Base-by-base conservation (phyloP, 2,888 invertebrate species). In the Platycnemis pennipes region DNA sequence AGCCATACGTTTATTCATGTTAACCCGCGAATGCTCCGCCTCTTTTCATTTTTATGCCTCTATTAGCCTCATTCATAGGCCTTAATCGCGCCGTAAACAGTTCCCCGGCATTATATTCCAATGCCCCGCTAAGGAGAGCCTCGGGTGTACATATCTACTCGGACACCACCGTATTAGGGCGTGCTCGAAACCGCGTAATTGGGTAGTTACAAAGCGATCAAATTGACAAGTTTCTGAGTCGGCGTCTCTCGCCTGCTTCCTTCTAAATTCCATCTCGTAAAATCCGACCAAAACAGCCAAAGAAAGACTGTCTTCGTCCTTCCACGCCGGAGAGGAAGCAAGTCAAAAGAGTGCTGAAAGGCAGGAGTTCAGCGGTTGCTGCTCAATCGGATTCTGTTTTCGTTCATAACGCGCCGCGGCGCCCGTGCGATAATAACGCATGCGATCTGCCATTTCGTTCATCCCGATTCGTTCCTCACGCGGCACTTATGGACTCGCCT, bases 131-230 rank as follows among this genome's bases (percentile, higher is more conserved):
- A 37, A 37, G 77, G 77, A 31, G 37, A 13, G 77, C 37, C 37
- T 77, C 37, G 3, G 77, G 26, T 37, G 37, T 77, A 77, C 8
- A 37, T 77, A n/a, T n/a, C n/a, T n/a, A n/a, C n/a, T n/a, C n/a
- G 13, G 37, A 77, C 31, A 3, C 37, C 7, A n/a, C 77, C 77
- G 13, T 77, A 77, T 77, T 3, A n/a, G 37, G 77, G 77, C 11
- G 77, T 11, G 77, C 37, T 77, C 77, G 37, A 37, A 77, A 37
- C n/a, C 77, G 22, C 13, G 77, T 37, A 77, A 77, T 31, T 77
- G 77, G 77, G 26, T 77, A 77, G 37, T 77, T 37, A 77, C 77
- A 77, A 77, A 37, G 77, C n/a, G 77, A 77, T 77, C 77, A 37
- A 37, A 77, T 31, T 77, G 31, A 77, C 77, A 37, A 8, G 31